phyloP scores from a whole-genome alignment of 1,140 invertebrate species.

The Choristoneura fumiferana region DNA sequence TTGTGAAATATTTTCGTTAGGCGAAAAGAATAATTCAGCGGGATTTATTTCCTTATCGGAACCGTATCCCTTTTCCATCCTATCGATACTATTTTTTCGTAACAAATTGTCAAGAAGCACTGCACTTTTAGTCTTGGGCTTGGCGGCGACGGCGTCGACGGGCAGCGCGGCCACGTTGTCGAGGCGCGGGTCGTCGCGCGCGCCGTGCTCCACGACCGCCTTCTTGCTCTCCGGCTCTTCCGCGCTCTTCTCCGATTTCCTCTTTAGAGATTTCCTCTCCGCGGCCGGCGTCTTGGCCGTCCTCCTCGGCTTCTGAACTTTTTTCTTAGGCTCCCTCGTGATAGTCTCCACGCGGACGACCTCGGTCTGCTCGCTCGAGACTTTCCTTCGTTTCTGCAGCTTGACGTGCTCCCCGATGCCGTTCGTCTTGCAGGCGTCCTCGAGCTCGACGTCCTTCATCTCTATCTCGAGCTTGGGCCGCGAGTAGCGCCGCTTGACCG shows the following conservation, averaged over 20 bases:
- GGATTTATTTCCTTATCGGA: slow-evolving; percentile 62
- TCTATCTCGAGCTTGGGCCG: slow-evolving; percentile 73
- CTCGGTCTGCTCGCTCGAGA: slow-evolving; percentile 68
- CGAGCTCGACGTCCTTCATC: slow-evolving; percentile 69
- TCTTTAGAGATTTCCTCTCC: slow-evolving; percentile 60
- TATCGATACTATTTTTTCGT: slow-evolving; percentile 79
- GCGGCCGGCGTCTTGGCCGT: slow-evolving; percentile 41
- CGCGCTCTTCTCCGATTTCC: slow-evolving; percentile 47
- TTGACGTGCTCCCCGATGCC: slow-evolving; percentile 78
- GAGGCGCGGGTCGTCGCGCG: slow-evolving; percentile 37
- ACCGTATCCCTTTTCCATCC: slow-evolving; percentile 61
- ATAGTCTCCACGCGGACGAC: slow-evolving; percentile 53
- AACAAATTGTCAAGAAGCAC: slow-evolving; percentile 76
- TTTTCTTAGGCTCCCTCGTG: slow-evolving; percentile 63
- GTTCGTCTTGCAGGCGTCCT: slow-evolving; percentile 70
- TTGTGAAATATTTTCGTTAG: slow-evolving; percentile 54
- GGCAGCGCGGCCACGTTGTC: slow-evolving; percentile 43
- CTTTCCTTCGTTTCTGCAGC: slow-evolving; percentile 78
- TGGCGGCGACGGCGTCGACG: slow-evolving; percentile 51
- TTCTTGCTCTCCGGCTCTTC: slow-evolving; percentile 47
- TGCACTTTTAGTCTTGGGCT: slow-evolving; percentile 74
- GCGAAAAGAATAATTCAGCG: slow-evolving; percentile 62
- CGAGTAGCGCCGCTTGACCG: slow-evolving; percentile 65
- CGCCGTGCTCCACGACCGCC: too few species aligned
- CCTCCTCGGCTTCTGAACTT: slow-evolving; percentile 47